Evolutionary conservation across 1,140 invertebrate genomes (phyloP).

Genomic region (Campodea augens): DNA sequence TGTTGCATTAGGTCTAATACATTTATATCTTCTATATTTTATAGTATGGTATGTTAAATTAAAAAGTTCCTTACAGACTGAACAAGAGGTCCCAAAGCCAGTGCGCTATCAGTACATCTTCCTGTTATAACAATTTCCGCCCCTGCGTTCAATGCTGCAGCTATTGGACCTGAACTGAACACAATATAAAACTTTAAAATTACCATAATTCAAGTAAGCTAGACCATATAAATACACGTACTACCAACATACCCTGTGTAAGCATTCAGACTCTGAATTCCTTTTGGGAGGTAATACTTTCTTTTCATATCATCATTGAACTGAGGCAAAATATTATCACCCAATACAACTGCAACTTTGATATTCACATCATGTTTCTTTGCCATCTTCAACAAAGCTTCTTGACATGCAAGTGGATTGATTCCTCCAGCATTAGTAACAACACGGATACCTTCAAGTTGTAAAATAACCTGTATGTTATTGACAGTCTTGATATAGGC

Average conservation of each 20-base stretch:
- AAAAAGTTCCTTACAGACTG: constrained; percentile 20
- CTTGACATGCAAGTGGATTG: constrained; percentile 30
- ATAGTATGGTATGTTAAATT: too few species aligned
- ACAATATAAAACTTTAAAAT: not conserved
- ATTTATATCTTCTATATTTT: too few species aligned
- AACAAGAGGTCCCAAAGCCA: constrained; percentile 29
- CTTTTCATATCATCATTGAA: too few species aligned
- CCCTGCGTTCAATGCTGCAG: constrained; percentile 26
- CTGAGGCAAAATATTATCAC: constrained; percentile 15
- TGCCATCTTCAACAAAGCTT: constrained; percentile 22
- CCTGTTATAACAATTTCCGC: constrained; percentile 34
- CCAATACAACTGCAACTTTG: constrained; percentile 14
- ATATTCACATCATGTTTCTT: constrained; percentile 19
- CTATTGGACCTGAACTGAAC: constrained; percentile 27
- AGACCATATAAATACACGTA: too few species aligned
- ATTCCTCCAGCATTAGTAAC: constrained; percentile 34
- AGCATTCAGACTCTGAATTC: too few species aligned
- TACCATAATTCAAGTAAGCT: not conserved
- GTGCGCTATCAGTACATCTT: constrained; percentile 30
- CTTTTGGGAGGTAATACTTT: too few species aligned
- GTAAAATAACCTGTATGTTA: not conserved
- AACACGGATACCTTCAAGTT: constrained; percentile 25
- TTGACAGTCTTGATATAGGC: not conserved
- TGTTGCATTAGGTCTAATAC: too few species aligned
- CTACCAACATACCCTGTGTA: too few species aligned